A percentile compares a stretch with the other conserved stretches of the same genome.
Evolutionary conservation across 2,797 vertebrate genomes (phyloP).

Genomic region (Hoplostethus atlanticus): DNA sequence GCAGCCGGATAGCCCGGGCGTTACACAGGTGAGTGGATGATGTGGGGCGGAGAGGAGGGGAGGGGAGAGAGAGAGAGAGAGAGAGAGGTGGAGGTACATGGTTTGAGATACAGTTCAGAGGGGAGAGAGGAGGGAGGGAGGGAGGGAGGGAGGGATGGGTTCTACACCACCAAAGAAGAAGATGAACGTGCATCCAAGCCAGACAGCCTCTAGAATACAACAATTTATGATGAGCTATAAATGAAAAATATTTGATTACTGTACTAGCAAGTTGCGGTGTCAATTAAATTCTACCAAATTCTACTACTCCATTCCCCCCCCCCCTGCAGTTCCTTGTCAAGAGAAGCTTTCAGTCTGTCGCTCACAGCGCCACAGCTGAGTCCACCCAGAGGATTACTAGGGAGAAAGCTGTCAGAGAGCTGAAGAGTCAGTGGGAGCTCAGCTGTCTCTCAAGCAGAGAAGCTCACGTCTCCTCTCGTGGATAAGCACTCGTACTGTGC

Average conservation of each 20-base stretch:
- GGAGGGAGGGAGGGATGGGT: constrained; percentile 56
- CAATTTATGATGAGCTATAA: too few relatives aligned
- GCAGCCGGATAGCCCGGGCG: constrained; percentile 23
- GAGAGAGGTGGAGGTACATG: constrained; percentile 24
- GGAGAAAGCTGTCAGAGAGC: background rate
- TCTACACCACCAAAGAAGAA: constrained; percentile 6
- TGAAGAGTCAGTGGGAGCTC: background rate
- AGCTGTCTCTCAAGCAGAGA: constrained; percentile 7
- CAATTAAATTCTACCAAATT: too few relatives aligned
- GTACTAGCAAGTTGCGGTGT: too few relatives aligned
- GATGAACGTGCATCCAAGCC: background rate
- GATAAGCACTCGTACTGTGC: background rate
- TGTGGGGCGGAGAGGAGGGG: constrained; percentile 64
- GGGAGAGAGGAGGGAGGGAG: constrained; percentile 46
- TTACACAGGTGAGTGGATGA: constrained; percentile 49
- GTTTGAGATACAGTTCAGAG: constrained; percentile 25
- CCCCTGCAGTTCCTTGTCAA: background rate
- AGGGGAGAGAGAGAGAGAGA: constrained; percentile 5
- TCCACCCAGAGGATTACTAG: constrained; percentile 10
- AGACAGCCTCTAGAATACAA: background rate
- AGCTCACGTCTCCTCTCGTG: background rate
- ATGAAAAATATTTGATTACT: too few relatives aligned
- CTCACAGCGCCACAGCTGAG: background rate
- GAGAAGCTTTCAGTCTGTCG: background rate
- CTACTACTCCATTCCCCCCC: too few relatives aligned